A percentile compares a stretch with the other conserved stretches of the same genome.
Evolutionary conservation across 64 coral and sea anemone species (phyloP).

Genomic region (Platygyra sinensis): DNA sequence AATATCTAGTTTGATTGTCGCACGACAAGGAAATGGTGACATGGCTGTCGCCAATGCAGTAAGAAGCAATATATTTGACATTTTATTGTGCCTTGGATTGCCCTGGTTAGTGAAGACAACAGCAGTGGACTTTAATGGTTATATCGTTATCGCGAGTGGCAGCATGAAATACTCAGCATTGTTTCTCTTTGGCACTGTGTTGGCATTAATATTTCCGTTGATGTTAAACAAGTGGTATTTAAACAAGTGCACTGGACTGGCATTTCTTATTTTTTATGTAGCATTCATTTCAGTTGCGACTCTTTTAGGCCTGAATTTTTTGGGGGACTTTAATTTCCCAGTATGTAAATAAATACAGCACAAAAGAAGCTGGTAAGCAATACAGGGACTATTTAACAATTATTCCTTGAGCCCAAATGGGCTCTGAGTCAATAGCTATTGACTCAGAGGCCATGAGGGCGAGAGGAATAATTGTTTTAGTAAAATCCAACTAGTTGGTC

Average conservation of each 20-base stretch:
- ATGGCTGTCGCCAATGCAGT: constrained; percentile 88
- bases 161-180: constrained; percentile 76
- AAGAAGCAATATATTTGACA: constrained; percentile 90
- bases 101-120: constrained; percentile 83
- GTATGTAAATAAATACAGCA: no score
- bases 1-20: constrained; percentile 81
- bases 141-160: constrained; percentile 48
- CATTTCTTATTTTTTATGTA: constrained; percentile 67
- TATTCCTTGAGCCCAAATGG: no score
- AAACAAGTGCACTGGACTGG: constrained; percentile 65
- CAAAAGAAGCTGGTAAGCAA: no score
- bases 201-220: constrained; percentile 47
- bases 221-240: constrained; percentile 77
- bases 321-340: no score
- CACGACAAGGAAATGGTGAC: constrained; percentile 83
- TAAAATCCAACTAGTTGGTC: no score
- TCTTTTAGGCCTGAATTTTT: constrained; percentile 39
- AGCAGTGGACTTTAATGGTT: constrained; percentile 21
- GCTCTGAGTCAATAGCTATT: no score
- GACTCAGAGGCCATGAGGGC: no score
- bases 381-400: no score
- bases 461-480: no score
- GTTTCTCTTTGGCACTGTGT: constrained; percentile 68
- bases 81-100: constrained; percentile 74
- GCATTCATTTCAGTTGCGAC: constrained; percentile 80